Evolutionary conservation across 2,888 invertebrate genomes (phyloP).

Genomic region (Dyspetes luteomarginatus): DNA sequence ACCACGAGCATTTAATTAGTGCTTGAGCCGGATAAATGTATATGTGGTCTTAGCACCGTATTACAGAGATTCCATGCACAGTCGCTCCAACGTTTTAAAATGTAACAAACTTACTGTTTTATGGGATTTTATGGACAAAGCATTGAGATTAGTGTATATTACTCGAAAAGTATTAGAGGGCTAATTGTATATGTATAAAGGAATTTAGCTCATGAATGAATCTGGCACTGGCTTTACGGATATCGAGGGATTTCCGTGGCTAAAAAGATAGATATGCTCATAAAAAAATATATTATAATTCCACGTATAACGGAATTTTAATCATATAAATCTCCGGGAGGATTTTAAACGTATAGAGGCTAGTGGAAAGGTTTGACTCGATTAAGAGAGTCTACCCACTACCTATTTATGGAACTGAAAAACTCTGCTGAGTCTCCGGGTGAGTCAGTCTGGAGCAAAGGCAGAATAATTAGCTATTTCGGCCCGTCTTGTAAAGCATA

Average conservation of each 20-base stretch:
- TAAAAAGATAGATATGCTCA: background rate
- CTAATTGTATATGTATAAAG: background rate
- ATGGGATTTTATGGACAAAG: conserved; percentile 1
- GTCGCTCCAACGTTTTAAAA: background rate
- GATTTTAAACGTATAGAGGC: conserved; percentile 2
- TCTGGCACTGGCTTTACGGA: conserved; percentile 1
- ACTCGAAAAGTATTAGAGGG: background rate
- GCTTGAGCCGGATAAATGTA: background rate
- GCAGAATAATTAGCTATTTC: conserved; percentile 3
- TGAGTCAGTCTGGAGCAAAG: conserved; percentile 9
- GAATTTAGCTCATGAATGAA: conserved; percentile 1
- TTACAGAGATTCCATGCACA: background rate
- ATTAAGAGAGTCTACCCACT: conserved; percentile 22
- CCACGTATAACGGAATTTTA: conserved; percentile 11
- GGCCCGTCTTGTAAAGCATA: background rate
- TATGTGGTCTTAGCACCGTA: conserved; percentile 1
- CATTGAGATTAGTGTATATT: background rate
- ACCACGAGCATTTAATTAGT: background rate
- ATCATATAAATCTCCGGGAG: conserved; percentile 7
- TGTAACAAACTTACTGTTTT: background rate
- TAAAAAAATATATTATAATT: background rate
- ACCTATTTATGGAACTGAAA: conserved; percentile 10
- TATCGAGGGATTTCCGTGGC: conserved; percentile 6
- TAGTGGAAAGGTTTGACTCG: background rate
- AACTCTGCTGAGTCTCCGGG: background rate